These are phyloP conservation scores for Antheraea pernyi DNA, from an alignment of 1,140 invertebrate genomes.

Conservation along the genomic window DNA sequence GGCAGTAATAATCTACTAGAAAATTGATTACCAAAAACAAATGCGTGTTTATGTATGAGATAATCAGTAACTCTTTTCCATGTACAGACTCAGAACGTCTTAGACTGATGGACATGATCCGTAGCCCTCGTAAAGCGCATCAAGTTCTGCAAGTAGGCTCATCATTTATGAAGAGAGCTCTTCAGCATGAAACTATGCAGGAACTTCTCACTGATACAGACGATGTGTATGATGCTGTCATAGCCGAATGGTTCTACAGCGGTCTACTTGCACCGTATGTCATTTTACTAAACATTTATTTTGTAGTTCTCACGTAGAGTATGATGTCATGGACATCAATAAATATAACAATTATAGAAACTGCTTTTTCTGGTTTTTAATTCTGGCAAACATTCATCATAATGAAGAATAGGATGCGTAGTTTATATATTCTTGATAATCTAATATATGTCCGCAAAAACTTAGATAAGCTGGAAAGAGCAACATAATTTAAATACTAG, in stretches of 20 bases:
- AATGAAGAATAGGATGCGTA: too few species aligned
- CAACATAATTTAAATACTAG: too few species aligned
- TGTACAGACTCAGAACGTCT: background rate
- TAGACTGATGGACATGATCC: background rate
- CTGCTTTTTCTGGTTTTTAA: too few species aligned
- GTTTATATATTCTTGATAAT: too few species aligned
- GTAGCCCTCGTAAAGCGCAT: conserved; percentile 12
- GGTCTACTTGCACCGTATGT: conserved; percentile 50
- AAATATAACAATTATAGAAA: too few species aligned
- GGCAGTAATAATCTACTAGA: too few species aligned
- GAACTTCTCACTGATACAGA: conserved; percentile 31
- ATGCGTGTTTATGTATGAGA: background rate
- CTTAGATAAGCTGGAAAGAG: too few species aligned
- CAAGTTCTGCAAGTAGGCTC: conserved; percentile 18
- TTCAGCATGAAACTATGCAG: conserved; percentile 34
- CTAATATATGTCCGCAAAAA: too few species aligned
- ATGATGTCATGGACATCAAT: too few species aligned
- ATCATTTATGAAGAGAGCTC: conserved; percentile 19
- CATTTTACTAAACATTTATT: background rate
- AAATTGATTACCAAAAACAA: too few species aligned
- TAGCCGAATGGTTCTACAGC: conserved; percentile 46
- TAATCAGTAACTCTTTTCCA: background rate
- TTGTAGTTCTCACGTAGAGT: too few species aligned
- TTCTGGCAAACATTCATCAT: too few species aligned
- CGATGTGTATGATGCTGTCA: conserved; percentile 32